phyloP scores from a whole-genome alignment of 37 sponge, comb jelly and placozoan species.

The Haliclona indistincta region DNA sequence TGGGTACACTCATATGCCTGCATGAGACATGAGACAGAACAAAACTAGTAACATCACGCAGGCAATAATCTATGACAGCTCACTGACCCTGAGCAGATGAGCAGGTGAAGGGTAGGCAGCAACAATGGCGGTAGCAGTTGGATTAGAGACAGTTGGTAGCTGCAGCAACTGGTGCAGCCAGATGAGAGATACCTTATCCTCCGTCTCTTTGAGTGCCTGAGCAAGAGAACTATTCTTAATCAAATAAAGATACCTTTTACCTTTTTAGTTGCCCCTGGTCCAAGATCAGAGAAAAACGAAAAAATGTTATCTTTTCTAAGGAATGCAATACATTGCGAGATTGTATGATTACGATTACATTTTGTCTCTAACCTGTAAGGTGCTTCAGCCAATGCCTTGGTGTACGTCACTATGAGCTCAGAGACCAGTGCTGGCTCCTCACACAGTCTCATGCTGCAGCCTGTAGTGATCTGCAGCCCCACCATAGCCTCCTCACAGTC shows the following conservation, averaged over 20 bases:
- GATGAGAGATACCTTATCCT: conserved; percentile 41
- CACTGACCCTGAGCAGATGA: conserved; percentile 39
- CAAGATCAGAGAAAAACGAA: conserved; percentile 66
- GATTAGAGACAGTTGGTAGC: conserved; percentile 52
- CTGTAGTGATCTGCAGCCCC: conserved; percentile 32
- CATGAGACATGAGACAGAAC: not conserved
- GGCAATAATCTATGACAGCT: too few species aligned
- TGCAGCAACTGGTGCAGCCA: conserved; percentile 85
- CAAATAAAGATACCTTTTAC: conserved; percentile 21
- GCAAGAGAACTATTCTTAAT: not conserved
- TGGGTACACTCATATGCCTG: conserved; percentile 63
- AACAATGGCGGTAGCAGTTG: conserved; percentile 66
- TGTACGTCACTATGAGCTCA: conserved; percentile 50
- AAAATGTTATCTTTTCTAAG: conserved; percentile 50
- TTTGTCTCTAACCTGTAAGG: conserved; percentile 48
- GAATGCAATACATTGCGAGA: too few species aligned
- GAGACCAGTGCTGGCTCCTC: conserved; percentile 31
- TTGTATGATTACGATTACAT: too few species aligned
- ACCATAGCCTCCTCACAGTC: conserved; percentile 72
- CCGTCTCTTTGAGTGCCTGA: conserved; percentile 27
- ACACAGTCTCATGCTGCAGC: conserved; percentile 55
- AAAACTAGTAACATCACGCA: not conserved
- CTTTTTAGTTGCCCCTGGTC: conserved; percentile 57
- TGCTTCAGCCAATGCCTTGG: conserved; percentile 58
- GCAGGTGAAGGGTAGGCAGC: conserved; percentile 60